Evolutionary conservation across 2,797 vertebrate genomes (phyloP), one percentile per base, ranked within the genome.

Genomic region (Gymnocypris eckloni): DNA sequence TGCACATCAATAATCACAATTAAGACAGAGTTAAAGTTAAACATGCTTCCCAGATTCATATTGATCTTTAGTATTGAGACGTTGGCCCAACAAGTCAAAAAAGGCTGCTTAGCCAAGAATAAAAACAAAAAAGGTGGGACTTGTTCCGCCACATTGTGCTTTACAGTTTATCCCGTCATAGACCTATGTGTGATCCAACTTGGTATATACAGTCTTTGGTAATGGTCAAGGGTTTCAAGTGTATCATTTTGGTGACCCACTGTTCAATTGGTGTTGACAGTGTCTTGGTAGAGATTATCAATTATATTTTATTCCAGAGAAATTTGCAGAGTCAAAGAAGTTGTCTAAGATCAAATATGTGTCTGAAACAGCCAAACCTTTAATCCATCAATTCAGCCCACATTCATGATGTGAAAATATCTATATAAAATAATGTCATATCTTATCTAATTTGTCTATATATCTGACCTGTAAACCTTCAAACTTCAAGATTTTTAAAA

Each of bases 1-100:
- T 81, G 20, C 72, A 59, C 84, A 91, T 93, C 92, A 93, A 93
- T 94, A 93, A 92, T 93, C 91, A 92, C 89, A 93, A 94, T 93
- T 92, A 94, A 92, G 89, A 91, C 79, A 43, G 87, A 85, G 86
- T 76, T 89, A 87, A 88, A 84, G 86, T 78, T 89, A 87, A 88
- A 84, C 87, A 7, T 84, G 84, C 70, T 41, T 82, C 10, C 83
- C 87, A 86, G 89, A 86, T 83, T 89, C 83, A 45, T 80, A 94
- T 93, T 72, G 93, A 94, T 93, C 89, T 56, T 43, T 66, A 71
- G 79, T 87, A 90, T 89, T 87, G 85, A 89, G 90, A 87, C 88
- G 82, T 91, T 87, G 88, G 86, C 90, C 90, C 81, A 87, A 61
- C 22, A 22, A 28, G 89, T 86, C 89, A 90, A 67, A 64, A 56